These are phyloP conservation scores for Copidosoma floridanum DNA, from an alignment of 1,140 invertebrate species.

Conservation along the genomic window DNA sequence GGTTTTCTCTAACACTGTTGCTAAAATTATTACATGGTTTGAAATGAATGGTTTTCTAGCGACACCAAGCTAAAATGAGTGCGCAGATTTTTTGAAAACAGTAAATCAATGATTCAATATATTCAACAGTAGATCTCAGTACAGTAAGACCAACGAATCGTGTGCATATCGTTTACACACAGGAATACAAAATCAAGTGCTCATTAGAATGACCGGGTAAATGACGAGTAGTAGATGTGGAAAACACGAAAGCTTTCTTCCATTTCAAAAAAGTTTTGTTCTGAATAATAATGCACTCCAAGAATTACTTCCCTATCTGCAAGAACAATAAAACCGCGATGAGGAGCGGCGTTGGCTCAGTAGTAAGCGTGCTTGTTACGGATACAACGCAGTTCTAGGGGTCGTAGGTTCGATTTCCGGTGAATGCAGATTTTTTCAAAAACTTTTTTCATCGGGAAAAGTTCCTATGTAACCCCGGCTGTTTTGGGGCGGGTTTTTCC, in stretches of 20 bases:
- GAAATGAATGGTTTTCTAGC: background rate
- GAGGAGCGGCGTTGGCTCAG: too few species aligned
- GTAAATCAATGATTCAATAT: background rate
- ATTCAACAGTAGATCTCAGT: background rate
- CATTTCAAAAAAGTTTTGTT: background rate
- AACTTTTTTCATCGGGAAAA: too few species aligned
- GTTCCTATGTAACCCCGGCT: too few species aligned
- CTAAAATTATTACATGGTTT: background rate
- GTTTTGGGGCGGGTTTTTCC: too few species aligned
- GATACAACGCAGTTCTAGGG: too few species aligned
- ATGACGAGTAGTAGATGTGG: background rate
- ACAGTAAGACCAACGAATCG: background rate
- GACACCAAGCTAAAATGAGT: background rate
- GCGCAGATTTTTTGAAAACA: background rate
- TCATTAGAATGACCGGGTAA: background rate
- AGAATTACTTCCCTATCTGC: background rate
- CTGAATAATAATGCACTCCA: background rate
- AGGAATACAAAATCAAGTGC: background rate
- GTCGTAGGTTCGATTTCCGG: too few species aligned
- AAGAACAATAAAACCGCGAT: background rate
- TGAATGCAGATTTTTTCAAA: too few species aligned
- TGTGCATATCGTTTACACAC: background rate
- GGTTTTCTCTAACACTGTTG: background rate
- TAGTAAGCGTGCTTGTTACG: too few species aligned
- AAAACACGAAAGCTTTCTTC: background rate